Evolutionary conservation across 2,888 invertebrate genomes (phyloP), one percentile per base, ranked within the genome.

Genomic region (Pseudeuparius sepicola): DNA sequence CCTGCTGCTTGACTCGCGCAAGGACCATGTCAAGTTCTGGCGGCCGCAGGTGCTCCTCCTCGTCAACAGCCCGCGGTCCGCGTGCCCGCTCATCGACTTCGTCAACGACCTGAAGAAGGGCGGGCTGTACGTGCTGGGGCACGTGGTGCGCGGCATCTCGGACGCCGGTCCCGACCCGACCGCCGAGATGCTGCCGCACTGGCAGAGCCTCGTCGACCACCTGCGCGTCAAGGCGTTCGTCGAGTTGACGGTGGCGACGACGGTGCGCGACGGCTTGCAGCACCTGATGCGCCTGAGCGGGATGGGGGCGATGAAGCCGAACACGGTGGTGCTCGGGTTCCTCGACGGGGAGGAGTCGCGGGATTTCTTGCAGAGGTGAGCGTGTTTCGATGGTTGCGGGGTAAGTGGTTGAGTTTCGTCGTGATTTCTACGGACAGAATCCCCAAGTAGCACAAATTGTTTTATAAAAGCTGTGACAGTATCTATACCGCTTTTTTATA

Each of bases 21-120:
- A 98, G 46, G 89, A 94, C 57, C 98, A 98, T 63, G 96, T 99
- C 2, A 97, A 97, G 66, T 98, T 93, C 65, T 98, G 98, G 98
- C 70, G 97, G 2, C 97, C 97, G 0, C 97, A 98, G 68, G 85
- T 98, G 66, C 64, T 98, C 35, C 67, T 98, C 2, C 70, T 98
- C 62, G 84, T 98, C 1, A 77, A 89, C 1, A 89, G 90, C 38
- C 97, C 97, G 1, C 68, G 94, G 6, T 83, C 89, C 4, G 73
- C 82, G 7, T 87, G 89, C 53, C 90, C 94, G 0, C 70, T 97
- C 25, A 92, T 98, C 20, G 86, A 92, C 63, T 98, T 98, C 61
- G 88, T 94, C 9, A 98, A 99, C 53, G 97, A 96, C 56, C 72
- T 98, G 56, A 98, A 99, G 57, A 98, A 98, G 58, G 85, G 86